Conservation (phyloP, 2,113 vertebrate species). For the Proterorhinus semilunaris region DNA sequence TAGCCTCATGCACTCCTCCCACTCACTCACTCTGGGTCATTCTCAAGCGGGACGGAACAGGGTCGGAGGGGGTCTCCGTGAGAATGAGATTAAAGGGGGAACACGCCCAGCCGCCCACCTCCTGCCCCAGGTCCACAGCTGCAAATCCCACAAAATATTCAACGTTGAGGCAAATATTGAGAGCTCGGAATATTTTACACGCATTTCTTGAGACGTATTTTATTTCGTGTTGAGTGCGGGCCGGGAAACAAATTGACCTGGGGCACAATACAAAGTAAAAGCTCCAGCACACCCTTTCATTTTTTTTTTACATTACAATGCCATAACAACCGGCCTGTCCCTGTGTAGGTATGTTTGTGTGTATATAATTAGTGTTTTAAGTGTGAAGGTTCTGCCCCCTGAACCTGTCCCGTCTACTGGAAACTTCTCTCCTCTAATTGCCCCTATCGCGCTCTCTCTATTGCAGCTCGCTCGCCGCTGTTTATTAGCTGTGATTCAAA, state of each 20-base stretch:
- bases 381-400: conserved; percentile 26
- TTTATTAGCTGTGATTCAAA: conserved; percentile 55
- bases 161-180: conserved; percentile 71
- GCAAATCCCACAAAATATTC: conserved; percentile 75
- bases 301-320: not conserved
- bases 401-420: conserved; percentile 36
- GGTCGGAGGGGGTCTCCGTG: conserved; percentile 64
- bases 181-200: conserved; percentile 8
- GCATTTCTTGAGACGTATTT: not conserved
- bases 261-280: no score
- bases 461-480: conserved; percentile 33
- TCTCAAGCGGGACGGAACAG: conserved; percentile 52
- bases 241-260: no score
- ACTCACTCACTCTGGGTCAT: conserved; percentile 49
- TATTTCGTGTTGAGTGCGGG: not conserved
- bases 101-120: conserved; percentile 30
- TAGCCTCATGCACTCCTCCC: conserved; percentile 28
- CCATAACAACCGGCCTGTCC: not conserved
- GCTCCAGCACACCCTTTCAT: not conserved
- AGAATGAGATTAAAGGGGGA: conserved; percentile 67
- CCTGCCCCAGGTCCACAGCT: conserved; percentile 38
- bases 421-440: conserved; percentile 58
- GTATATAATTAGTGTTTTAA: conserved; percentile 25
- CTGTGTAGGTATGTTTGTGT: not conserved
- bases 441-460: conserved; percentile 45